Base-by-base conservation (phyloP, 2,113 vertebrate genomes). In the Morphnarchus princeps region DNA sequence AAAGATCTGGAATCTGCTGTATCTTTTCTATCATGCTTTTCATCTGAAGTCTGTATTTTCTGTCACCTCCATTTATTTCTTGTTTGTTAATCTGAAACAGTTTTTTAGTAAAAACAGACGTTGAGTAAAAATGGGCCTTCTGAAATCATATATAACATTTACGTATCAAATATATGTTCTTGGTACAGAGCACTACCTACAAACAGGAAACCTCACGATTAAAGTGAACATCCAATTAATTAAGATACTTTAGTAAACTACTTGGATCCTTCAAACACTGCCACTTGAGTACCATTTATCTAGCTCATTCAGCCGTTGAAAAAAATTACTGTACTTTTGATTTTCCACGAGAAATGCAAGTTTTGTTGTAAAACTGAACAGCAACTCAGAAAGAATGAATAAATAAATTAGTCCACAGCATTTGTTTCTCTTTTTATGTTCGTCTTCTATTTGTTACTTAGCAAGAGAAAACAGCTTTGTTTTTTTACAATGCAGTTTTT, bases 221-320 rank as follows among this genome's bases (percentile, higher is more conserved):
- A 97, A 96, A 96, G 74, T 83, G 90, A 97, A 94, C 90, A 97
- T 94, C 67, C 91, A 96, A 87, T 97, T 97, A 97, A 97, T 97
- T 97, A 97, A 95, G 82, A 94, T 89, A 94, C 73, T 96, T 87
- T 93, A 96, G 55, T 90, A 95, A 96, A 97, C 96, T 92, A 85
- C 87, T 96, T 83, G 71, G 84, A 93, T 97, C 89, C 83, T 97
- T 96, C 93, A 97, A 96, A 87, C 88, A 96, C 80, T 94, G 88
- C 93, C 87, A 82, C 87, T 94, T 95, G 94, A 97, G 85, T 52
- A 86, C 43, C 93, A 90, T 89, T 97, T 97, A 96, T 91, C 45
- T 94, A 92, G 69, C 91, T 90, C 77, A 72, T 96, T 96, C 77
- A 96, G 71, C 50, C 19, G 1, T 38, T 71, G 95, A 88, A 93